Conservation (phyloP, 2,113 vertebrate genomes). For the Heloderma charlesbogerti region DNA sequence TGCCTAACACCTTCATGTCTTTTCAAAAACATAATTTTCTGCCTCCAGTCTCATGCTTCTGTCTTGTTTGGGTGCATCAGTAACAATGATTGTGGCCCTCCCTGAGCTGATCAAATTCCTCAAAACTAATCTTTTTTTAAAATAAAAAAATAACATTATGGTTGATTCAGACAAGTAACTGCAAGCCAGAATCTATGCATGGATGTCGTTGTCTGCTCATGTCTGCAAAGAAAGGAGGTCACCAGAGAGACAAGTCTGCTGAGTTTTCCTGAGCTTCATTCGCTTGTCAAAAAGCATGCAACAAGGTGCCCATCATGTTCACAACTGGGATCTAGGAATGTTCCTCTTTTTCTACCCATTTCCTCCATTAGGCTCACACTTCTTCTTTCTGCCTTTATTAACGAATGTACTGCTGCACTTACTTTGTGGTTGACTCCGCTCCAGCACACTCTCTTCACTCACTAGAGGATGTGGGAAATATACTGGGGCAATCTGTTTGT, state of each 20-base stretch:
- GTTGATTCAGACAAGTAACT: neutral
- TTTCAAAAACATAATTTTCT: neutral
- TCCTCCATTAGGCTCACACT: neutral
- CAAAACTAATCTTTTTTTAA: constrained; percentile 14
- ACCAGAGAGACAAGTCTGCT: neutral
- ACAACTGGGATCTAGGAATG: constrained; percentile 3
- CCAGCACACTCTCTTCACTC: neutral
- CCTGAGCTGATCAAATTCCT: neutral
- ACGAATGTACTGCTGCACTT: neutral
- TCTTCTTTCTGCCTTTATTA: constrained; percentile 35
- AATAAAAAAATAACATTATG: neutral
- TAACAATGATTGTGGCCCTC: neutral
- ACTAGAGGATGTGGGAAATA: neutral
- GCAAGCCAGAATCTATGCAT: neutral
- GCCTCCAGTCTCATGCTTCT: neutral
- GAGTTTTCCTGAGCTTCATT: neutral
- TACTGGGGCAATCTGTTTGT: neutral
- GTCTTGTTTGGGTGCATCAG: neutral
- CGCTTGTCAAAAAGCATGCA: neutral
- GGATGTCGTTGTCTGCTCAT: neutral
- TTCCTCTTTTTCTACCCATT: neutral
- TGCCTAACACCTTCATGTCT: neutral
- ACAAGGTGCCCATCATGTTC: constrained; percentile 28
- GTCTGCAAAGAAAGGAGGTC: neutral
- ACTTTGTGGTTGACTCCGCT: neutral